Evolutionary conservation across 2,113 vertebrate genomes (phyloP), one percentile per base, ranked within the genome.

Genomic region (Hypomesus transpacificus): DNA sequence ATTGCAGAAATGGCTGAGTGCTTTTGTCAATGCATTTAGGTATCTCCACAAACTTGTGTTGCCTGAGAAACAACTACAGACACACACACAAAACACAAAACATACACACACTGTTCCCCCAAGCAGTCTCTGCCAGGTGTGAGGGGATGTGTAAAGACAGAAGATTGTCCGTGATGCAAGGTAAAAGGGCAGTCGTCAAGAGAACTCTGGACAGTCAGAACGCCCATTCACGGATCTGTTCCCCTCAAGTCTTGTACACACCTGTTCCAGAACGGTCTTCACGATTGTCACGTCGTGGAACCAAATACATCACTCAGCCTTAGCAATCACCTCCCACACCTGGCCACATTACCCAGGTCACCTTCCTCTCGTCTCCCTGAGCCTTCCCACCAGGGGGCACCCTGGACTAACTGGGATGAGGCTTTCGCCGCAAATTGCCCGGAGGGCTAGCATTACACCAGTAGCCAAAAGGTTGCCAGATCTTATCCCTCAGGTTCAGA

Each of bases 281-380:
- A 84, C 79, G 60, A 74, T 76, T 82, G 80, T 86, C 80, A 73
- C 52, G 22, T 11, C 7, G 34, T 39, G 74, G 75, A 74, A 78
- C 76, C 69, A 56, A 69, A 79, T 28, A 73, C 66, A 81, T 89
- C 85, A 74, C 73, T 80, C 80, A 83, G 67, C 58, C 68, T 63
- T 21, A n/a, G 18, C 68, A 57, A 6, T 18, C 58, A 70, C 68
- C 77, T 72, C n/a, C 34, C 71, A 58, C 74, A 50, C 60, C 0
- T 22, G 28, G 62, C 22, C 73, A 53, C 46, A 6, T 26, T 68
- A 9, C 61, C 26, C 67, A 21, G 20, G 61, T 75, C 71, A 54
- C 64, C 52, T 21, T 51, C 1, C 59, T 69, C 24, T 62, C 67
- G 65, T 67, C 18, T 53, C 50, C 59, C 73, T 39, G 71, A 46